Base-by-base conservation (phyloP, 2,888 invertebrate species). In the Syrphus vitripennis region DNA sequence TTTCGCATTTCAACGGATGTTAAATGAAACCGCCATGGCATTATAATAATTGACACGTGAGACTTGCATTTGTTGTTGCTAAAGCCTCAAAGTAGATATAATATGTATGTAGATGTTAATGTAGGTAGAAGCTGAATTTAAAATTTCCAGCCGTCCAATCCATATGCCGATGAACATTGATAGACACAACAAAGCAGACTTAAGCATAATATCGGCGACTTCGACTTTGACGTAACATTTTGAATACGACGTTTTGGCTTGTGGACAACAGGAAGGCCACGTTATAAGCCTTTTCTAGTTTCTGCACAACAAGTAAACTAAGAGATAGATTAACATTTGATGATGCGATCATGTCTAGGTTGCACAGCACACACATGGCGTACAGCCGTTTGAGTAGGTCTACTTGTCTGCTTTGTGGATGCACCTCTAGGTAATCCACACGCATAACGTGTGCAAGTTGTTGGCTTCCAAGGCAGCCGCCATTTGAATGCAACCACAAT, bases 21-120 rank as follows among this genome's bases (percentile, higher is more conserved):
- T 65, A 82, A 67, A 82, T 71, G 48, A 70, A 76, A 71, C 76
- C 76, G 26, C 83, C 78, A 74, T 83, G 72, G 78, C 72, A 83
- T 78, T 74, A 76, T 65, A 65, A 71, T 76, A 82, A 65, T 71
- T 82, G 76, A 76, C 76, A 82, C 81, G 70, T 76, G 76, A 82
- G 65, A 82, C 63, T 65, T 48, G 71, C 53, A 55, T 29, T 37
- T 37, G 37, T 31, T 57, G 21, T 34, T 57, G 19, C 19, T 14
- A 14, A 26, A 55, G 29, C n/a, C n/a, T n/a, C n/a, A n/a, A n/a
- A n/a, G 16, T 29, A 29, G 9, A 10, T 55, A 55, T 4, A 9
- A 10, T 19, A n/a, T 2, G 6, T 42, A 48, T 1, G 10, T 9
- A 1, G 16, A 7, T 6, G n/a, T n/a, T n/a, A n/a, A 3, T 45